Percentiles rank a stretch among this genome's conserved stretches.
These are phyloP conservation scores for Bombylius major DNA, from an alignment of 2,888 invertebrate species.

Conservation along the genomic window DNA sequence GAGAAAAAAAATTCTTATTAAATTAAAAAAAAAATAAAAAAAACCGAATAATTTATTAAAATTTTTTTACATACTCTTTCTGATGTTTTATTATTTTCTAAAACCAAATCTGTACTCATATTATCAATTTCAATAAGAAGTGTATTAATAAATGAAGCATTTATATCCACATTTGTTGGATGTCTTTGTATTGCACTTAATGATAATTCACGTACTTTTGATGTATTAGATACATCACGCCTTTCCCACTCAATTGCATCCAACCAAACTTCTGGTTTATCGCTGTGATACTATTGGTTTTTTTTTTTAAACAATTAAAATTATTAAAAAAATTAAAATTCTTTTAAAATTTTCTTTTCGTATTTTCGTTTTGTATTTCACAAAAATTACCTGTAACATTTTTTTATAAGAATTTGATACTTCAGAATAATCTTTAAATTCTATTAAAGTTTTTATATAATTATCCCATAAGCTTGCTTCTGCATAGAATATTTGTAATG, in stretches of 20 bases:
- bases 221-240: slow-evolving; percentile 51
- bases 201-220: slow-evolving; percentile 56
- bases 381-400: slow-evolving; percentile 43
- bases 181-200: slow-evolving; percentile 66
- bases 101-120: slow-evolving; percentile 29
- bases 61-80: slow-evolving; percentile 10
- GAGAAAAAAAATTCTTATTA: not conserved
- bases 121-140: slow-evolving; percentile 23
- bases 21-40: too few species aligned
- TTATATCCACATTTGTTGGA: slow-evolving; percentile 52
- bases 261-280: slow-evolving; percentile 64
- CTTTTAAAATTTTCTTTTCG: too few species aligned
- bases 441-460: slow-evolving; percentile 66
- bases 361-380: too few species aligned
- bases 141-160: slow-evolving; percentile 53
- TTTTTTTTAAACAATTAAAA: too few species aligned
- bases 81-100: slow-evolving; percentile 32
- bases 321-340: too few species aligned
- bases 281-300: slow-evolving; percentile 47
- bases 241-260: slow-evolving; percentile 69
- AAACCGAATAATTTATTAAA: too few species aligned
- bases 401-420: slow-evolving; percentile 46
- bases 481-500: slow-evolving; percentile 53
- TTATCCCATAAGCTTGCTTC: slow-evolving; percentile 64
- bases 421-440: slow-evolving; percentile 44